Conservation (phyloP, 2,113 vertebrate species). For the Aptenodytes forsteri region DNA sequence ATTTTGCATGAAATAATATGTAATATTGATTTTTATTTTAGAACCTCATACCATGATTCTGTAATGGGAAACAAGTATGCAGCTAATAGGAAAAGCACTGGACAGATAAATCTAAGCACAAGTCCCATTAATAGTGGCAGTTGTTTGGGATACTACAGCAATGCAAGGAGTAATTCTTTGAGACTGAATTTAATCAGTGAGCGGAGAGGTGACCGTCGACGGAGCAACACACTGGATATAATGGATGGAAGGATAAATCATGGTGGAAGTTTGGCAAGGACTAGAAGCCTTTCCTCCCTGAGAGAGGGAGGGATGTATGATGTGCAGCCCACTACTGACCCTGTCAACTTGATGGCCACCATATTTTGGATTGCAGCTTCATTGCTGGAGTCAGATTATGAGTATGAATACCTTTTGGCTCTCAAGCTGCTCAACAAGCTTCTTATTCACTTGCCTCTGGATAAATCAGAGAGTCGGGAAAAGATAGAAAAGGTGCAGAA, state of each 20-base stretch:
- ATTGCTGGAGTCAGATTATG: slow-evolving; percentile 95
- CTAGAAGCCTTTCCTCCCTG: slow-evolving; percentile 93
- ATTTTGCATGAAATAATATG: neutral
- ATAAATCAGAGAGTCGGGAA: slow-evolving; percentile 89
- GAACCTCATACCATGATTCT: slow-evolving; percentile 86
- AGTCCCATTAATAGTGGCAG: slow-evolving; percentile 77
- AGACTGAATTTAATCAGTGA: slow-evolving; percentile 87
- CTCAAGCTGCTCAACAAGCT: slow-evolving; percentile 94
- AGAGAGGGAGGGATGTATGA: slow-evolving; percentile 84
- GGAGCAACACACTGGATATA: slow-evolving; percentile 96
- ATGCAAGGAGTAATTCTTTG: slow-evolving; percentile 89
- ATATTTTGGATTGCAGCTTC: slow-evolving; percentile 98
- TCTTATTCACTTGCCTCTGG: slow-evolving; percentile 92
- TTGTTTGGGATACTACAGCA: slow-evolving; percentile 80
- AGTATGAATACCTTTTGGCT: slow-evolving; percentile 96
- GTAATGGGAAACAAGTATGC: slow-evolving; percentile 92
- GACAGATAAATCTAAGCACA: slow-evolving; percentile 92
- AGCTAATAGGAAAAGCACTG: slow-evolving; percentile 96
- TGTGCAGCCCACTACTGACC: slow-evolving; percentile 87
- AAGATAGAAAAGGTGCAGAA: slow-evolving; percentile 90
- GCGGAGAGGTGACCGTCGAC: slow-evolving; percentile 84
- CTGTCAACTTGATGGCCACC: slow-evolving; percentile 92
- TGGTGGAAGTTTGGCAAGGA: slow-evolving; percentile 89
- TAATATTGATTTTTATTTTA: slow-evolving; percentile 12
- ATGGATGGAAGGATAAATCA: slow-evolving; percentile 90